Evolutionary conservation across 2,888 invertebrate species (phyloP).

Genomic region (Pediacus dermestoides): DNA sequence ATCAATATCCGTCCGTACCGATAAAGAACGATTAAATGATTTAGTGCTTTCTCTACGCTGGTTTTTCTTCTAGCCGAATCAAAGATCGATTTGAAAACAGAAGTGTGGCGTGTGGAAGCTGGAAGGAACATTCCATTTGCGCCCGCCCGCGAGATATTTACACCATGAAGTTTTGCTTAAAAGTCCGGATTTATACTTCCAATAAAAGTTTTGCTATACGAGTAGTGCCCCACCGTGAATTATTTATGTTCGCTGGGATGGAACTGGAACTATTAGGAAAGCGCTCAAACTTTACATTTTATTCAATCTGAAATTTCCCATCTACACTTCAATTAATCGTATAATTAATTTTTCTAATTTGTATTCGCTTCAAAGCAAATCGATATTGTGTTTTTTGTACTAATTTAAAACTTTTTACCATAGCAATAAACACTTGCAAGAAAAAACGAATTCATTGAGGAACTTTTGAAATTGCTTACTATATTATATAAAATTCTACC

Average conservation of each 20-base stretch:
- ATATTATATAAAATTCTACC: too few species aligned
- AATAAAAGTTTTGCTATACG: slow-evolving; percentile 20
- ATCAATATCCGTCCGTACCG: too few species aligned
- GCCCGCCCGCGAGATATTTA: slow-evolving; percentile 10
- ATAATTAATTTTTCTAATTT: neutral
- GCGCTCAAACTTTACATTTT: slow-evolving; percentile 24
- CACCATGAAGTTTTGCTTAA: slow-evolving; percentile 15
- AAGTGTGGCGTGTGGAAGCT: too few species aligned
- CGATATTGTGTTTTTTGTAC: too few species aligned
- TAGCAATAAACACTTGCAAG: too few species aligned
- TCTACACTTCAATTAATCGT: neutral
- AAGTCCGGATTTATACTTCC: slow-evolving; percentile 23
- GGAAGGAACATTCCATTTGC: slow-evolving; percentile 13
- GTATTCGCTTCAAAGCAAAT: too few species aligned
- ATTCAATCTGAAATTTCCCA: slow-evolving; percentile 19
- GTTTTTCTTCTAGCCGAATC: too few species aligned
- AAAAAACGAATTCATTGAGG: too few species aligned
- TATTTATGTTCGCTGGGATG: slow-evolving; percentile 27
- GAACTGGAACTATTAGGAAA: slow-evolving; percentile 21
- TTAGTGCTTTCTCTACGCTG: too few species aligned
- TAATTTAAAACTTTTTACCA: too few species aligned
- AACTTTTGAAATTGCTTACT: too few species aligned
- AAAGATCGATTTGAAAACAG: slow-evolving; percentile 18
- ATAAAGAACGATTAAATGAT: too few species aligned
- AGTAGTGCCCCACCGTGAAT: slow-evolving; percentile 21